Evolutionary conservation across 35 echinoderm and acorn worm species (phyloP).

Genomic region (Eucidaris tribuloides): DNA sequence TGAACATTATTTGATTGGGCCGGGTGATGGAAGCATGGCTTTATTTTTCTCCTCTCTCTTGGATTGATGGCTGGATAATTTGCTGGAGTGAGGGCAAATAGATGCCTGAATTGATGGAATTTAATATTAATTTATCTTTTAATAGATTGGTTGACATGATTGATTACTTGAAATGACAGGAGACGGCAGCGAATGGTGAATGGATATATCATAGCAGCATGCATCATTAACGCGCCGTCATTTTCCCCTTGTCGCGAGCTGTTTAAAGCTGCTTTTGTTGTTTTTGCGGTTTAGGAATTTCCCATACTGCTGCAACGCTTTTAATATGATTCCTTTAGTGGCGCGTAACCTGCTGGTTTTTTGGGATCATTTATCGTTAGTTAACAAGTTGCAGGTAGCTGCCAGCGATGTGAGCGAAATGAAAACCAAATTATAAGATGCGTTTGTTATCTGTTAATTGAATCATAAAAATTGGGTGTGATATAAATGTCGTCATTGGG

Average conservation of each 20-base stretch:
- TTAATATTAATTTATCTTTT: conserved; percentile 6
- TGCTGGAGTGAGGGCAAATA: background rate
- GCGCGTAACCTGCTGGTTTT: background rate
- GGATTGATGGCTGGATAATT: background rate
- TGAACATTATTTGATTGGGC: no score
- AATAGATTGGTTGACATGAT: background rate
- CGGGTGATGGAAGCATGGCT: no score
- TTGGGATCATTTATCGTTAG: background rate
- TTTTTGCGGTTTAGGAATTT: background rate
- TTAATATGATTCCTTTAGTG: background rate
- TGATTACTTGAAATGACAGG: conserved; percentile 7
- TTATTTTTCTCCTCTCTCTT: no score
- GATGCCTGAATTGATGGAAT: background rate
- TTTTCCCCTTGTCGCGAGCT: background rate
- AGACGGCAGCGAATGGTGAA: background rate
- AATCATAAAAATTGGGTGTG: no score
- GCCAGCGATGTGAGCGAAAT: background rate
- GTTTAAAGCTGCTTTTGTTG: background rate
- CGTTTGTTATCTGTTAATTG: no score
- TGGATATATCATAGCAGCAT: conserved; percentile 5
- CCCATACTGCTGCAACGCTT: background rate
- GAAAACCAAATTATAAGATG: background rate
- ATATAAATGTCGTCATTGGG: no score
- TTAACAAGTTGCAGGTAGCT: background rate
- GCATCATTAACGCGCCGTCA: conserved; percentile 5